Conservation (phyloP, 2,113 vertebrate genomes). For the Leptosomus discolor region DNA sequence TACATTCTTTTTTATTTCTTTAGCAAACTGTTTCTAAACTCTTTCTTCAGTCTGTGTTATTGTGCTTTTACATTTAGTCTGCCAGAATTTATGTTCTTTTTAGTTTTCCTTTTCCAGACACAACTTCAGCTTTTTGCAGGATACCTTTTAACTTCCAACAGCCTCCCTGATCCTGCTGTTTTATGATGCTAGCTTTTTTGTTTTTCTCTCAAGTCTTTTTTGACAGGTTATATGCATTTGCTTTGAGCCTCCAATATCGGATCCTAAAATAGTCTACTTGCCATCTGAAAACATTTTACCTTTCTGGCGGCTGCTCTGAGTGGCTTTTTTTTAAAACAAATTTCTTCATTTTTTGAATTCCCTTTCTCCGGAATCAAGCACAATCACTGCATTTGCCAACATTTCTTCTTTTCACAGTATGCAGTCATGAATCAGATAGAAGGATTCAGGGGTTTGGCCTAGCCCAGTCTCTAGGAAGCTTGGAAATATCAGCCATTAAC, state of each 20-base stretch:
- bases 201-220: slow-evolving; percentile 59
- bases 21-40: slow-evolving; percentile 58
- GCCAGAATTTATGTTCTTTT: slow-evolving; percentile 68
- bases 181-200: slow-evolving; percentile 62
- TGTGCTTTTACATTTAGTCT: slow-evolving; percentile 57
- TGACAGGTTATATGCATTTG: slow-evolving; percentile 67
- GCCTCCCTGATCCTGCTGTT: slow-evolving; percentile 61
- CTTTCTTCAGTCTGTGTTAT: slow-evolving; percentile 16
- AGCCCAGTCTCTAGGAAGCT: neutral
- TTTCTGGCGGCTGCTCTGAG: slow-evolving; percentile 17
- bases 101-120: slow-evolving; percentile 54
- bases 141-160: slow-evolving; percentile 66
- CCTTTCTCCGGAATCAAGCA: neutral
- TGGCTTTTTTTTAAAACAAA: neutral
- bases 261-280: slow-evolving; percentile 62
- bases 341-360: slow-evolving; percentile 22
- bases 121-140: slow-evolving; percentile 62
- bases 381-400: neutral
- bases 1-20: slow-evolving; percentile 10
- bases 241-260: slow-evolving; percentile 58
- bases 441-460: neutral
- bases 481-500: neutral
- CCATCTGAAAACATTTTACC: slow-evolving; percentile 45
- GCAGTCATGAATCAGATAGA: neutral
- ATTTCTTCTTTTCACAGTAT: neutral